Conservation (phyloP, 2,113 vertebrate genomes). For the Onychorhynchus coronatus region DNA sequence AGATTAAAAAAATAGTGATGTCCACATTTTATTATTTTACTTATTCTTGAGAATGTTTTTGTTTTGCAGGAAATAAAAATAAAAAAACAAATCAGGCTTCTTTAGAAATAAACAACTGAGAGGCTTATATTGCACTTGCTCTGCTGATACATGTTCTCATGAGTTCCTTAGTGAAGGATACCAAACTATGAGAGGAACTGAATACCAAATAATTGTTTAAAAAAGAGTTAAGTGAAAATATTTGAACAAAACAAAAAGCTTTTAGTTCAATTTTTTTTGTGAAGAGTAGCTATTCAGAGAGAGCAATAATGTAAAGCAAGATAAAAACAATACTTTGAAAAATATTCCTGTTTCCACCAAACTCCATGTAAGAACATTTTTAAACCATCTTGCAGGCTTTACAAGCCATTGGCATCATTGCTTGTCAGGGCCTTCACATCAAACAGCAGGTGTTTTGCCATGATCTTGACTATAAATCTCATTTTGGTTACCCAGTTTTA, state of each 20-base stretch:
- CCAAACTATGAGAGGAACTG: not conserved
- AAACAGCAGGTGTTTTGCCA: not conserved
- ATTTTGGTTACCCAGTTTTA: not conserved
- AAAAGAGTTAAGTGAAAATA: not conserved
- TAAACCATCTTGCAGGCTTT: not conserved
- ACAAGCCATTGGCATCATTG: not conserved
- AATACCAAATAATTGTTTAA: not conserved
- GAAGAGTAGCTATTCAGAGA: not conserved
- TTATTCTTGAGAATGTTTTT: not conserved
- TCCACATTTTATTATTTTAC: not conserved
- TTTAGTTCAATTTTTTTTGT: not conserved
- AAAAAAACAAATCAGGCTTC: not conserved
- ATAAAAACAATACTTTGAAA: not conserved
- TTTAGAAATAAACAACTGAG: not conserved
- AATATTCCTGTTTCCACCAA: not conserved
- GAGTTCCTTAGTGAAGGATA: not conserved
- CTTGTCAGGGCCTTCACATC: not conserved
- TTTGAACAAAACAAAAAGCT: not conserved
- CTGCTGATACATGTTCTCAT: not conserved
- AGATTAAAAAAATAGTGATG: not conserved
- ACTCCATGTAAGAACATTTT: not conserved
- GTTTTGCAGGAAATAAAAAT: not conserved
- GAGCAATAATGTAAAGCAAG: not conserved
- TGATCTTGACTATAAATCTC: not conserved
- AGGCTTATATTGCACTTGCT: not conserved